Evolutionary conservation across 92 coral and sea anemone genomes (phyloP).

Genomic region (Umimayanthus kanabou): DNA sequence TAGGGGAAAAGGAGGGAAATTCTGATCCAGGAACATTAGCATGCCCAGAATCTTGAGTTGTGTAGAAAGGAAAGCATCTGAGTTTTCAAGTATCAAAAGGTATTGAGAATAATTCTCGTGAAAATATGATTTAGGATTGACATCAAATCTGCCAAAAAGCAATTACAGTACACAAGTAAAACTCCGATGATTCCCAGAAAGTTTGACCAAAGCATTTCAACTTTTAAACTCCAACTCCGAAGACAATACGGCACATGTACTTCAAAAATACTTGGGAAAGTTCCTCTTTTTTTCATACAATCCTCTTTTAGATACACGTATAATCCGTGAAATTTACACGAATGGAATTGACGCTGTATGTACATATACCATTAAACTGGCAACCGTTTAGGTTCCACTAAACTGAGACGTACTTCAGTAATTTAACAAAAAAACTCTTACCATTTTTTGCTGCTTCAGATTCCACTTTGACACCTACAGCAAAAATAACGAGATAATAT

Average conservation of each 20-base stretch:
- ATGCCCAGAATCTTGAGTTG: not conserved
- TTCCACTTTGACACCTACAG: not conserved
- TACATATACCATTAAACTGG: too few species aligned
- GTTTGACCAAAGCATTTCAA: too few species aligned
- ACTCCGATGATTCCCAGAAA: not conserved
- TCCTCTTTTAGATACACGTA: too few species aligned
- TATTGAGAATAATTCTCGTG: not conserved
- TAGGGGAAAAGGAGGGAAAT: not conserved
- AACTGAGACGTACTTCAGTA: not conserved
- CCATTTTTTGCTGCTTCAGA: not conserved
- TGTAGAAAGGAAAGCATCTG: too few species aligned
- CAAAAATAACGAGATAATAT: not conserved
- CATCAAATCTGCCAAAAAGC: not conserved
- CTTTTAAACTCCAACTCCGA: not conserved
- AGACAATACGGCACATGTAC: too few species aligned
- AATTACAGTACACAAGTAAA: too few species aligned
- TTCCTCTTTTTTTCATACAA: too few species aligned
- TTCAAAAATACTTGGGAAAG: too few species aligned
- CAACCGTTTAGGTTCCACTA: not conserved
- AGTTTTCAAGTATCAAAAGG: not conserved
- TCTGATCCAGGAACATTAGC: too few species aligned
- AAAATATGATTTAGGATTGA: not conserved
- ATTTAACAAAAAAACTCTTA: not conserved
- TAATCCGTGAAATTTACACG: not conserved
- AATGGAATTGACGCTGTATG: not conserved